Evolutionary conservation across 2,113 vertebrate species (phyloP), one percentile per base, ranked within the genome.

Genomic region (Himantopus leucocephalus): DNA sequence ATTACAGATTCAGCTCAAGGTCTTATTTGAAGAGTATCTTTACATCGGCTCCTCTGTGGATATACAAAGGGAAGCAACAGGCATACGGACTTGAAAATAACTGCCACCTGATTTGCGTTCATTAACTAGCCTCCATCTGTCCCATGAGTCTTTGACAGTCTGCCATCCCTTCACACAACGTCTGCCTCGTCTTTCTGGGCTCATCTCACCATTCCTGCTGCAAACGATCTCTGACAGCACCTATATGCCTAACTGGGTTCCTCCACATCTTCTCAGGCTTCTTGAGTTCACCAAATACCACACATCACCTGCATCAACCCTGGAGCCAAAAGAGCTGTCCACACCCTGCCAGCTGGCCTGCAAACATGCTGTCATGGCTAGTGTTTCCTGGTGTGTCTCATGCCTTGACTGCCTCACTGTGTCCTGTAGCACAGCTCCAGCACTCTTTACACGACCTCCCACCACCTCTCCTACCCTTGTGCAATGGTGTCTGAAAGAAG

Each of bases 331-430:
- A 27, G 14, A 83, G n/a, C 43, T 64, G 60, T 2, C 32, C 20
- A 14, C 34, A 48, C 18, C 8, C 1, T 6, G 26, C n/a, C 24
- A 85, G 15, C 30, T 35, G 34, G 73, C 35, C 37, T 29, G 22
- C 47, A 60, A 26, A 60, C 1, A 0, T 13, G 22, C 22, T n/a
- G 16, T 9, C 2, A 0, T 2, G 8, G 47, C 41, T 47, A 41
- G 21, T 2, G 29, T 12, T 45, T 53, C 47, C 60, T 0, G 0
- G 20, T 2, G 23, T n/a, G 73, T 43, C n/a, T 29, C 4, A 1
- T 10, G 63, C n/a, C 50, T 2, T 2, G 24, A 11, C n/a, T 39
- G 37, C 37, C 17, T 79, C 20, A 4, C 59, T 24, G 14, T 59
- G 34, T 12, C 39, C 76, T 16, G 34, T 2, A 48, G 81, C 35